phyloP scores from a whole-genome alignment of 2,797 vertebrate species.

The Myotis planiceps region DNA sequence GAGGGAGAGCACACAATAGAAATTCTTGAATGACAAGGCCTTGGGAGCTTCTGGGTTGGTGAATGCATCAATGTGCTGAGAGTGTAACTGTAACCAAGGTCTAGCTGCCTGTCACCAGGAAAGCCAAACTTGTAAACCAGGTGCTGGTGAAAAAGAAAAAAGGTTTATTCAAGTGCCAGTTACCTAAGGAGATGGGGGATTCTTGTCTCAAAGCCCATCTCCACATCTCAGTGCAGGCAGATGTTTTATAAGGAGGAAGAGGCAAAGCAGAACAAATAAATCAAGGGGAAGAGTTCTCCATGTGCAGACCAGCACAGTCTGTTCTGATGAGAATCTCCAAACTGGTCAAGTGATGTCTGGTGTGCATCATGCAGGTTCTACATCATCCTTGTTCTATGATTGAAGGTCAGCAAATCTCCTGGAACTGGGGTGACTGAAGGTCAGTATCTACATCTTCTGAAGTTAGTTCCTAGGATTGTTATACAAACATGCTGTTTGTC shows the following conservation, averaged over 20 bases:
- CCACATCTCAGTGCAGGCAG: not conserved
- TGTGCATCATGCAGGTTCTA: not conserved
- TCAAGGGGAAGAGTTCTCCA: not conserved
- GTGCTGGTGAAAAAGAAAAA: not conserved
- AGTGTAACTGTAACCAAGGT: not conserved
- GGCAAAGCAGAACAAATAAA: not conserved
- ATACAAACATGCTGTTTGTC: not conserved
- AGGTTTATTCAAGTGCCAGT: not conserved
- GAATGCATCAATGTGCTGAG: not conserved
- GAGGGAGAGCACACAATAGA: not conserved
- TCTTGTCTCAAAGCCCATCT: not conserved
- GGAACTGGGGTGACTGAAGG: not conserved
- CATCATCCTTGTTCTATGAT: not conserved
- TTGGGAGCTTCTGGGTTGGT: not conserved
- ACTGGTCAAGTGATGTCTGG: not conserved
- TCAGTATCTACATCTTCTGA: not conserved
- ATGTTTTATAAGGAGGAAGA: not conserved
- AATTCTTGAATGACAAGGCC: not conserved
- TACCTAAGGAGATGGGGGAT: not conserved
- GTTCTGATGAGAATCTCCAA: not conserved
- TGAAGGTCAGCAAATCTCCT: not conserved
- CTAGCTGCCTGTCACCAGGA: not conserved
- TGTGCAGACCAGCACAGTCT: not conserved
- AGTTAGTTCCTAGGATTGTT: not conserved
- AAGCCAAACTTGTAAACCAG: not conserved